These are phyloP conservation scores for Tetramorium parvispinum DNA, from an alignment of 1,140 invertebrate genomes.

Conservation along the genomic window DNA sequence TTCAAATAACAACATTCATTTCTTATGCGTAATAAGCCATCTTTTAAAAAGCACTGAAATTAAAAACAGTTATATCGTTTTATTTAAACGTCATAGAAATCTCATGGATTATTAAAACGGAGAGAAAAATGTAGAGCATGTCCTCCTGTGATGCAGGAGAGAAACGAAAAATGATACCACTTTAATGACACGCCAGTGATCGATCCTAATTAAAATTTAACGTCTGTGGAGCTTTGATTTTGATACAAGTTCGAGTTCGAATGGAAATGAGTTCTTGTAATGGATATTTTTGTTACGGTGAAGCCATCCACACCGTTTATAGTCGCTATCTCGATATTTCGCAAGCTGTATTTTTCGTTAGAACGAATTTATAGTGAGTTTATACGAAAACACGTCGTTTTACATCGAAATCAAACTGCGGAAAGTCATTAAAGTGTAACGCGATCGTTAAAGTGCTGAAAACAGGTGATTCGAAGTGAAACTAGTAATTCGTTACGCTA, in stretches of 20 bases:
- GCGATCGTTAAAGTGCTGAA: not conserved
- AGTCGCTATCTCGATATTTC: not conserved
- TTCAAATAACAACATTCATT: constrained; percentile 15
- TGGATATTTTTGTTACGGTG: not conserved
- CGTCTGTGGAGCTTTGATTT: not conserved
- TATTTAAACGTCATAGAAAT: not conserved
- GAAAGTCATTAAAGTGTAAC: constrained; percentile 27
- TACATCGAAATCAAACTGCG: not conserved
- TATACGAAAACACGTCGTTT: not conserved
- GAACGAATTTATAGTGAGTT: not conserved
- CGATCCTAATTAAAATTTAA: not conserved
- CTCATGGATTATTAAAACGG: not conserved
- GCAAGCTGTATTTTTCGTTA: not conserved
- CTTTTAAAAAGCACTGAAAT: not conserved
- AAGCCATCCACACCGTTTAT: not conserved
- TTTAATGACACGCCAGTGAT: not conserved
- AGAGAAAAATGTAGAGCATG: not conserved
- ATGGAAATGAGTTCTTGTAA: not conserved
- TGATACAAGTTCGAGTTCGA: not conserved
- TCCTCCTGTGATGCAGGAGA: not conserved
- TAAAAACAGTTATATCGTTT: not conserved
- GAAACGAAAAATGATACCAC: not conserved
- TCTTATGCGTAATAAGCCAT: not conserved
- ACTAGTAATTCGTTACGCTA: not conserved
- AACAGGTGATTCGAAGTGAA: not conserved